These are phyloP conservation scores for Clitarchus hookeri DNA, from an alignment of 2,888 invertebrate species.

Conservation along the genomic window DNA sequence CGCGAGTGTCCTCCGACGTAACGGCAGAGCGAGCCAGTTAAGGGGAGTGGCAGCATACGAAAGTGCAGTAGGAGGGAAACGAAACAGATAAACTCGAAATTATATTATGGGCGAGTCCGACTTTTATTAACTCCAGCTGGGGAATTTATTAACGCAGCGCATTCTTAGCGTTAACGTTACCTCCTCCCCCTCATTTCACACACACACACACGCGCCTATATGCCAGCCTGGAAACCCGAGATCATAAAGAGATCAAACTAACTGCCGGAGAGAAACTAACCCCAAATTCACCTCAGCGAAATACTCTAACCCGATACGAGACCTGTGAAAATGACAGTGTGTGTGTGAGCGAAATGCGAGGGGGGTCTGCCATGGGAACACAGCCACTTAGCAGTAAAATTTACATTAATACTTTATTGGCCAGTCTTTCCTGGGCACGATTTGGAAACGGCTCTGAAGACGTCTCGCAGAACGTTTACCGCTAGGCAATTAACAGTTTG, in stretches of 20 bases:
- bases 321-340: neutral
- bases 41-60: neutral
- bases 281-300: neutral
- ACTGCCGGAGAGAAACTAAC: neutral
- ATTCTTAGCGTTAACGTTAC: neutral
- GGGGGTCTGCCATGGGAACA: neutral
- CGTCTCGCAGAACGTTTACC: neutral
- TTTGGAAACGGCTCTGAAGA: neutral
- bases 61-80: neutral
- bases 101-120: neutral
- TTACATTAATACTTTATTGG: neutral
- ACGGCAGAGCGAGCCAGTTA: neutral
- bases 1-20: neutral
- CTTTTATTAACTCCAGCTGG: neutral
- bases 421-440: neutral
- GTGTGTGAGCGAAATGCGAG: neutral
- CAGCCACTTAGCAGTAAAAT: constrained; percentile 10
- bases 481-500: neutral
- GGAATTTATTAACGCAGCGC: neutral
- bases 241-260: neutral
- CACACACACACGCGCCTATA: too few species aligned
- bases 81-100: neutral
- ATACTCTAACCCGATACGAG: neutral
- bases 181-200: neutral
- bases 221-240: neutral